Conservation (phyloP, 2,797 vertebrate species). For the Pterois miles region DNA sequence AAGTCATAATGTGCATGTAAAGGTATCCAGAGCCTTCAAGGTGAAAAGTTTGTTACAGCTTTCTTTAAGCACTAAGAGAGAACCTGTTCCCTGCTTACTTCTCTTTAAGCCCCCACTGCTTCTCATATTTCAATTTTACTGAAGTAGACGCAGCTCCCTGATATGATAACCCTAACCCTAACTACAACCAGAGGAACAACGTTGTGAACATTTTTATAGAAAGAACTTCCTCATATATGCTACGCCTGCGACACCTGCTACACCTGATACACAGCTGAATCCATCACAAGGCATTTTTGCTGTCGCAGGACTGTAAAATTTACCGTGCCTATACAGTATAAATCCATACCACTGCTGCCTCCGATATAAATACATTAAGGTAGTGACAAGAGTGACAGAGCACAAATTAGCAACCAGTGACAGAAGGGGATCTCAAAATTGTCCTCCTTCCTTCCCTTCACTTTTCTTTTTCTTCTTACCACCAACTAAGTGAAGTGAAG, state of each 20-base stretch:
- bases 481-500: neutral
- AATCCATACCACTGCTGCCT: neutral
- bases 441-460: neutral
- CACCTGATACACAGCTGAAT: neutral
- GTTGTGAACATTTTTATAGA: neutral
- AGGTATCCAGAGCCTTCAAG: neutral
- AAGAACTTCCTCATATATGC: neutral
- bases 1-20: neutral
- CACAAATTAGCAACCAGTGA: neutral
- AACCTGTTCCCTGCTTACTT: neutral
- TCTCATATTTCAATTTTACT: slow-evolving; percentile 1
- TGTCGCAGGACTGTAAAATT: neutral
- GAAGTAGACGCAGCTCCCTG: neutral
- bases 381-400: neutral
- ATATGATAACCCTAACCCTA: no score
- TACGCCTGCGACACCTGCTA: slow-evolving; percentile 10
- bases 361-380: neutral
- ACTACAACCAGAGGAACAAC: neutral
- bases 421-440: neutral
- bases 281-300: neutral
- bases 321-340: neutral
- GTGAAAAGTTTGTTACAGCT: neutral
- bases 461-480: neutral
- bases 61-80: no score
- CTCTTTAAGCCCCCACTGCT: neutral